These are phyloP conservation scores for Epinephelus moara DNA, from an alignment of 2,113 vertebrate genomes.

Conservation along the genomic window DNA sequence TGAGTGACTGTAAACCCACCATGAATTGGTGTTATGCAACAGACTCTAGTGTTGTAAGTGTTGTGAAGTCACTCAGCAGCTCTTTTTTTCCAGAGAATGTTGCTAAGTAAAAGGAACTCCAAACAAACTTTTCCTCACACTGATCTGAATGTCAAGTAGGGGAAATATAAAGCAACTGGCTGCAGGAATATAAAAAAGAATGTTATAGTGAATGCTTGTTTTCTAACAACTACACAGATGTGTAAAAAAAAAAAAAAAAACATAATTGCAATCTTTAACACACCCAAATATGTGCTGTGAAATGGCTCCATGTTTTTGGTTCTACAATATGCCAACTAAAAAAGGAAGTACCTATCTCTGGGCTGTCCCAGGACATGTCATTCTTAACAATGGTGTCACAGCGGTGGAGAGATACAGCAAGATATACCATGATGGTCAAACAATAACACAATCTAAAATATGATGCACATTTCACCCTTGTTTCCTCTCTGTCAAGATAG, in stretches of 20 bases:
- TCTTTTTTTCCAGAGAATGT: slow-evolving; percentile 67
- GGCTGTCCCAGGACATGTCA: slow-evolving; percentile 61
- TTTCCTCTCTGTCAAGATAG: slow-evolving; percentile 60
- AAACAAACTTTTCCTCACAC: slow-evolving; percentile 53
- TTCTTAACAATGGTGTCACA: slow-evolving; percentile 74
- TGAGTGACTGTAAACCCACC: slow-evolving; percentile 26
- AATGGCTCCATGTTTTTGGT: slow-evolving; percentile 1
- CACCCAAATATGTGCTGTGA: slow-evolving; percentile 21
- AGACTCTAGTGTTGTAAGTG: slow-evolving; percentile 9
- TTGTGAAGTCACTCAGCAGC: slow-evolving; percentile 51
- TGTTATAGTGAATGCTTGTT: not conserved
- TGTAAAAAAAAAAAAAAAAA: not conserved
- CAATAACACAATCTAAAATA: slow-evolving; percentile 77
- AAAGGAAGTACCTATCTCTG: slow-evolving; percentile 36
- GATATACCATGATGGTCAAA: slow-evolving; percentile 63
- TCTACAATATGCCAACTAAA: slow-evolving; percentile 1
- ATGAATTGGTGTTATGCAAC: slow-evolving; percentile 51
- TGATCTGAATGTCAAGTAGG: slow-evolving; percentile 74
- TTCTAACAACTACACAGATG: not conserved
- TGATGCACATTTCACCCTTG: slow-evolving; percentile 67
- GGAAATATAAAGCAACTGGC: slow-evolving; percentile 42
- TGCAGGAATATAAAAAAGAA: slow-evolving; percentile 28
- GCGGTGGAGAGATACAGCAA: slow-evolving; percentile 45
- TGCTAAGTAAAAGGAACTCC: slow-evolving; percentile 64
- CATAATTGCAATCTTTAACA: not conserved